A percentile compares a stretch with the other conserved stretches of the same genome.
These are phyloP conservation scores for Elegia similella DNA, from an alignment of 2,888 invertebrate species.

Conservation along the genomic window DNA sequence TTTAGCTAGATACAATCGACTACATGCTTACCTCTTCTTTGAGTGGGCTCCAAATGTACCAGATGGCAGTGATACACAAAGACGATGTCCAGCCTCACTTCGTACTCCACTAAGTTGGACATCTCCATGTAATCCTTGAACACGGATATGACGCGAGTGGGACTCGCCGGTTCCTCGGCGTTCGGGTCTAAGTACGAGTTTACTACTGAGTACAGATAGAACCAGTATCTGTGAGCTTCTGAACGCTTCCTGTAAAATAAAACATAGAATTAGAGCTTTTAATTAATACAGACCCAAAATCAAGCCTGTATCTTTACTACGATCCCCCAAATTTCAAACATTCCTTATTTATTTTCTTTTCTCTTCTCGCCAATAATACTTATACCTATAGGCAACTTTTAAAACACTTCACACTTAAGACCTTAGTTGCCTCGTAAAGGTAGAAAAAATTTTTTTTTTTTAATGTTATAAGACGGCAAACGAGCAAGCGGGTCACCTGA, in stretches of 20 bases:
- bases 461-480: too few relatives aligned
- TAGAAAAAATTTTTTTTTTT: too few relatives aligned
- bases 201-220: slow-evolving; percentile 89
- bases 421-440: too few relatives aligned
- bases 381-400: too few relatives aligned
- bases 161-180: slow-evolving; percentile 39
- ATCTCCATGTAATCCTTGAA: slow-evolving; percentile 92
- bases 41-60: slow-evolving; percentile 77
- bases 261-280: neutral
- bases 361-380: too few relatives aligned
- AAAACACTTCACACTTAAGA: too few relatives aligned
- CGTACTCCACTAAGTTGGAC: slow-evolving; percentile 92
- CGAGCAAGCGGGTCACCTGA: too few relatives aligned
- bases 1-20: neutral
- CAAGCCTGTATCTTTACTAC: too few relatives aligned
- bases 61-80: slow-evolving; percentile 91
- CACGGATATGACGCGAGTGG: slow-evolving; percentile 68
- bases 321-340: too few relatives aligned
- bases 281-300: too few relatives aligned
- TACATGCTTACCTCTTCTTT: slow-evolving; percentile 60
- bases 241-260: slow-evolving; percentile 79
- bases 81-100: slow-evolving; percentile 88
- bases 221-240: slow-evolving; percentile 93
- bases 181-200: slow-evolving; percentile 79
- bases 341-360: too few relatives aligned